Evolutionary conservation across 2,888 invertebrate genomes (phyloP).

Genomic region (Brachylomia viminalis): DNA sequence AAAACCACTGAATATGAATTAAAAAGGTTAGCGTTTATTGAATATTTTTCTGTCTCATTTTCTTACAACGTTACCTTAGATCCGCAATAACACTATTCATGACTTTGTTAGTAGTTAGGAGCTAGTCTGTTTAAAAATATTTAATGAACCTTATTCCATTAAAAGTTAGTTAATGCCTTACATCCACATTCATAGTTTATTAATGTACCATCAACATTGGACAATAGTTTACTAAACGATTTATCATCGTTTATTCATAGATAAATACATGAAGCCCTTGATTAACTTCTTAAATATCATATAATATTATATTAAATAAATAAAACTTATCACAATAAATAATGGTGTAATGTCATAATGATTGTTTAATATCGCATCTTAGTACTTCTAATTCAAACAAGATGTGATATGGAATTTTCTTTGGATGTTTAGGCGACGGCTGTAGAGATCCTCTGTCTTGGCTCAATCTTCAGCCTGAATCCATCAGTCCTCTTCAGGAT

Average conservation of each 20-base stretch:
- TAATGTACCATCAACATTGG: not conserved
- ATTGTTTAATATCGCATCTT: constrained; percentile 30
- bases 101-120: constrained; percentile 3
- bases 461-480: constrained; percentile 92
- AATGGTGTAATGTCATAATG: constrained; percentile 36
- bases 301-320: constrained; percentile 36
- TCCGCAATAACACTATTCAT: constrained; percentile 10
- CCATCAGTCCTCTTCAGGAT: constrained; percentile 94
- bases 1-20: not conserved
- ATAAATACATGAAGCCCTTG: constrained; percentile 8
- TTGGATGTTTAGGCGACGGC: constrained; percentile 48
- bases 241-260: not conserved
- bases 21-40: constrained; percentile 17
- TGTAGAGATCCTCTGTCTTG: constrained; percentile 83
- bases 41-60: not conserved
- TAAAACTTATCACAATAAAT: constrained; percentile 37
- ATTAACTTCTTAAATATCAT: constrained; percentile 22
- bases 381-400: constrained; percentile 20
- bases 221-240: not conserved
- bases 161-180: not conserved
- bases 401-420: constrained; percentile 21
- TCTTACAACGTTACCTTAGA: constrained; percentile 6
- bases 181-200: not conserved
- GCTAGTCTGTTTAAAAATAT: not conserved
- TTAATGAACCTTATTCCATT: constrained; percentile 20